These are phyloP conservation scores for Calcarius ornatus DNA, from an alignment of 2,113 vertebrate species.

Conservation along the genomic window DNA sequence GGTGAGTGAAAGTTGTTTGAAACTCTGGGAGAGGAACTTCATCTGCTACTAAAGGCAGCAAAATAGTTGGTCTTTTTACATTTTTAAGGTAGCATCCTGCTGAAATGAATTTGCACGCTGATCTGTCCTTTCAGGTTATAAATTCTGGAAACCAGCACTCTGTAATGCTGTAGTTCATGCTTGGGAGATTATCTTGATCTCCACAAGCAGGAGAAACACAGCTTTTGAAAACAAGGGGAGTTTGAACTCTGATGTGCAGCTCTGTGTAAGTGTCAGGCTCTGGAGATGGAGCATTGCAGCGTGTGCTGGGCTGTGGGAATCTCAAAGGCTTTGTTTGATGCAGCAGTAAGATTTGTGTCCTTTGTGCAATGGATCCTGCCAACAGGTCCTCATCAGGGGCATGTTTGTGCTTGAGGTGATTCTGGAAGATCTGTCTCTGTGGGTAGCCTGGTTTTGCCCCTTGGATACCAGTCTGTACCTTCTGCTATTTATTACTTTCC, in stretches of 20 bases:
- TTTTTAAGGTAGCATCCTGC: not conserved
- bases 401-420: not conserved
- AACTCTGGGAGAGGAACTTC: not conserved
- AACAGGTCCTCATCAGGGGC: not conserved
- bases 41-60: not conserved
- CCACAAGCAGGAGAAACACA: not conserved
- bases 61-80: not conserved
- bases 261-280: not conserved
- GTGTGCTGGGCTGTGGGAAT: not conserved
- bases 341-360: not conserved
- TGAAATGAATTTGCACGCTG: not conserved
- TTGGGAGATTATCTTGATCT: not conserved
- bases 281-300: not conserved
- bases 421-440: not conserved
- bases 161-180: rapidly evolving
- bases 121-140: not conserved
- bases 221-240: not conserved
- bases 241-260: not conserved
- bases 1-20: conserved; percentile 50
- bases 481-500: not conserved
- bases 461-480: not conserved
- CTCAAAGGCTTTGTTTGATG: not conserved
- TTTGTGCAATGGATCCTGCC: not conserved
- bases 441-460: not conserved
- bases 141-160: not conserved